phyloP scores from a whole-genome alignment of 2,797 vertebrate species.

The Platyrinchus mystaceus region DNA sequence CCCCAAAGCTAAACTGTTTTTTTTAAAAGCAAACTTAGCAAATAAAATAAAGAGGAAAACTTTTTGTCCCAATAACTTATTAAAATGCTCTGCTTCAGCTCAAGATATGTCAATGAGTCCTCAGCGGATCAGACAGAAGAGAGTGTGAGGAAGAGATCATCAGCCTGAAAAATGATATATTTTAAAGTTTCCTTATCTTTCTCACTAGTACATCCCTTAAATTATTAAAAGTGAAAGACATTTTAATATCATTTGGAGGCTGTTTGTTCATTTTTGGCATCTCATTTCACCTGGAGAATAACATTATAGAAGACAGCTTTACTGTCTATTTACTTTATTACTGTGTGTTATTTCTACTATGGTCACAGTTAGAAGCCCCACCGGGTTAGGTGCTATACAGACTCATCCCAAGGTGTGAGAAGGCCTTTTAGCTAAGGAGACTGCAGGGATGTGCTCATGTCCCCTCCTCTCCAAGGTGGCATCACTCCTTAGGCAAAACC shows the following conservation, averaged over 20 bases:
- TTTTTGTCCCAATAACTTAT: background rate
- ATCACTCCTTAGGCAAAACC: background rate
- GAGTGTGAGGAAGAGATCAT: background rate
- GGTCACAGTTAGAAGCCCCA: background rate
- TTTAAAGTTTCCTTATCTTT: conserved; percentile 46
- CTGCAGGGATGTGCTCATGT: background rate
- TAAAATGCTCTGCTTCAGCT: background rate
- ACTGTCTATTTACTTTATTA: conserved; percentile 53
- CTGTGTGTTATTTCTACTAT: conserved; percentile 31
- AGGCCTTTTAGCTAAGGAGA: background rate
- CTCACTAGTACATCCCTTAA: background rate
- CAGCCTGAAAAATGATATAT: conserved; percentile 11
- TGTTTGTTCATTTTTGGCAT: conserved; percentile 44
- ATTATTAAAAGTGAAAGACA: conserved; percentile 53
- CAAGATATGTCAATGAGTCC: background rate
- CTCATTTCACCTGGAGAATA: conserved; percentile 49
- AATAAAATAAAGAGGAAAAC: background rate
- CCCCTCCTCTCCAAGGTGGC: background rate
- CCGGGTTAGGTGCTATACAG: conserved; percentile 25
- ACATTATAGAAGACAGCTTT: conserved; percentile 50
- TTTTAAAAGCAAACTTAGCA: background rate
- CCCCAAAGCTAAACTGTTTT: background rate
- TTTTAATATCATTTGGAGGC: conserved; percentile 44
- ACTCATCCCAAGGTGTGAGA: background rate
- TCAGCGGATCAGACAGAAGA: background rate